phyloP scores from a whole-genome alignment of 2,888 invertebrate genomes.

The Andrena fulva region DNA sequence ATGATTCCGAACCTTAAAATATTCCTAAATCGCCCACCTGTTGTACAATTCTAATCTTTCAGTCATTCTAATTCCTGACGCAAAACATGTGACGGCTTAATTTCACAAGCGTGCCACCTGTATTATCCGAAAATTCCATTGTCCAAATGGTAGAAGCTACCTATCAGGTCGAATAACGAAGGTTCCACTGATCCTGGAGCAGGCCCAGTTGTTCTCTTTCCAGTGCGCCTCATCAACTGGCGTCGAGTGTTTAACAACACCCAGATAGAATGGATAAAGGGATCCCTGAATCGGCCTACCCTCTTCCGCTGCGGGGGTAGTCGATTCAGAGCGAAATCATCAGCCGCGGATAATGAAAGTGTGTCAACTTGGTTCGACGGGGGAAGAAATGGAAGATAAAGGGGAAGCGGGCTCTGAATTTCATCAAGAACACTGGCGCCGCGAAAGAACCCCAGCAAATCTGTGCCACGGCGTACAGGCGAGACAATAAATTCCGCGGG shows the following conservation, averaged over 20 bases:
- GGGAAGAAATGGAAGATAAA: not conserved
- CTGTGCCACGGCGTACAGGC: slow-evolving; percentile 49
- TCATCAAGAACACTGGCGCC: slow-evolving; percentile 32
- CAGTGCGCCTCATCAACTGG: slow-evolving; percentile 32
- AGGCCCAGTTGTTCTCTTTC: not conserved
- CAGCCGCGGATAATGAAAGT: slow-evolving; percentile 39
- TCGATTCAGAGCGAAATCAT: slow-evolving; percentile 38
- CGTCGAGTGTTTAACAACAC: slow-evolving; percentile 43
- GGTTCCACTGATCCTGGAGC: slow-evolving; percentile 14
- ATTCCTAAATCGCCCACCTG: no score
- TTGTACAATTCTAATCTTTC: no score
- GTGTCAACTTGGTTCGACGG: slow-evolving; percentile 37
- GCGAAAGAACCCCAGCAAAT: slow-evolving; percentile 49
- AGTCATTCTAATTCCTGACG: no score
- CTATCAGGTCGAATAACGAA: slow-evolving; percentile 11
- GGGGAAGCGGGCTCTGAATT: slow-evolving; percentile 10
- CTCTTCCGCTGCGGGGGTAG: slow-evolving; percentile 11
- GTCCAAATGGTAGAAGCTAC: not conserved
- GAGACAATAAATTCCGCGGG: slow-evolving; percentile 58
- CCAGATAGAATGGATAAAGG: slow-evolving; percentile 36
- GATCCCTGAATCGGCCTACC: slow-evolving; percentile 40
- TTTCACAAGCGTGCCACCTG: no score
- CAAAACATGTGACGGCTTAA: no score
- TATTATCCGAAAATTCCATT: no score
- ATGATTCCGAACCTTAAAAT: no score